A percentile compares a stretch with the other conserved stretches of the same genome.
phyloP scores from a whole-genome alignment of 2,113 vertebrate species.

The Tetrao urogallus region DNA sequence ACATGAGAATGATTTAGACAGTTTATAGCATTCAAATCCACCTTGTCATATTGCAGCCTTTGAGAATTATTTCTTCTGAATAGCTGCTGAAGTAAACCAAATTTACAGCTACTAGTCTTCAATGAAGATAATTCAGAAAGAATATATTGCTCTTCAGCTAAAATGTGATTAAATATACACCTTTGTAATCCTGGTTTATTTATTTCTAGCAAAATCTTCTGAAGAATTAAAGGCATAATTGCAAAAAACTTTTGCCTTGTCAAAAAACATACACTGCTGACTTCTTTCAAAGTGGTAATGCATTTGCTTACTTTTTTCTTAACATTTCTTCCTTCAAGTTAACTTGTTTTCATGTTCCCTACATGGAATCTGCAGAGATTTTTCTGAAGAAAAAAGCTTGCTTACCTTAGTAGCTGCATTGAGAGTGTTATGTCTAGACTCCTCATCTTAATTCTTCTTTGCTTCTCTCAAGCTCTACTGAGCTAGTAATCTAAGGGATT shows the following conservation, averaged over 20 bases:
- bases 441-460: background rate
- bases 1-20: background rate
- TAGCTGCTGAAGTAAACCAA: background rate
- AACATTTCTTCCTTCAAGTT: background rate
- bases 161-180: background rate
- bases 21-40: background rate
- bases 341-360: background rate
- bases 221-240: background rate
- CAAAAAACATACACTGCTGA: background rate
- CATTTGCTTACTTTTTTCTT: background rate
- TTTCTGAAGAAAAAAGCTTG: background rate
- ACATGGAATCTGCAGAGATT: background rate
- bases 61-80: background rate
- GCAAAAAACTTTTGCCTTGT: background rate
- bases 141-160: rapidly evolving
- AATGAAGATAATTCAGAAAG: background rate
- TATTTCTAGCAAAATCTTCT: background rate
- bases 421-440: background rate
- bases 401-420: background rate
- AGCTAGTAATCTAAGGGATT: background rate
- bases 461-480: background rate
- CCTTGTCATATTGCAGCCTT: background rate
- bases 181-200: background rate
- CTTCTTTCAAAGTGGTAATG: background rate
- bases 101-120: background rate